Evolutionary conservation across 1,140 invertebrate species (phyloP).

Genomic region (Orussus abietinus): DNA sequence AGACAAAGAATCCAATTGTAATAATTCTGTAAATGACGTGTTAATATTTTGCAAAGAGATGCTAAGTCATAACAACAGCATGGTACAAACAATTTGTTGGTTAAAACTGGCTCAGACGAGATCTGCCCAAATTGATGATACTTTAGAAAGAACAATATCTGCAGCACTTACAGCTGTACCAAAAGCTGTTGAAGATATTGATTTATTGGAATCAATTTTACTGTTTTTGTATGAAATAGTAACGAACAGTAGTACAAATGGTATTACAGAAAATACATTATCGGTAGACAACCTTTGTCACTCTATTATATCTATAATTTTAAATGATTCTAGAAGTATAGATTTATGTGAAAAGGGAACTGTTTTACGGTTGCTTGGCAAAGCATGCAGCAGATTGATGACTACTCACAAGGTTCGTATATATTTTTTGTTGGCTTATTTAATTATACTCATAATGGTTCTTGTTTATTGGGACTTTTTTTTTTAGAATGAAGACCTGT

Average conservation of each 20-base stretch:
- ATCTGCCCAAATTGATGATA: no score
- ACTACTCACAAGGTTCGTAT: conserved; percentile 17
- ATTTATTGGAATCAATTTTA: conserved; percentile 32
- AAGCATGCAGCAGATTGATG: conserved; percentile 24
- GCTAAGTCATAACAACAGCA: conserved; percentile 24
- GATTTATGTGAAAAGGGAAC: conserved; percentile 25
- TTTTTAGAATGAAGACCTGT: conserved; percentile 11
- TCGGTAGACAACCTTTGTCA: no score
- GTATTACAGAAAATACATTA: not conserved
- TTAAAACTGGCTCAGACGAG: no score
- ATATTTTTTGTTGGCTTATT: conserved; percentile 9
- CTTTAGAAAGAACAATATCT: conserved; percentile 13
- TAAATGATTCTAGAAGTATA: no score
- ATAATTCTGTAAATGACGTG: no score
- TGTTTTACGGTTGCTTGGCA: conserved; percentile 35
- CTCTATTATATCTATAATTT: no score
- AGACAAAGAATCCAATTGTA: no score
- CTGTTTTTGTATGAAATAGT: conserved; percentile 31
- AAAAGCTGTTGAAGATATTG: conserved; percentile 18
- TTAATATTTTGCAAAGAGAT: no score
- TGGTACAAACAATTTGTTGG: no score
- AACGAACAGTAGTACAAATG: conserved; percentile 2
- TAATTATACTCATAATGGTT: not conserved
- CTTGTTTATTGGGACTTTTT: not conserved
- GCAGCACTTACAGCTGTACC: conserved; percentile 12